phyloP scores from a whole-genome alignment of 2,113 vertebrate species.

The Pelecanoides urinatrix region DNA sequence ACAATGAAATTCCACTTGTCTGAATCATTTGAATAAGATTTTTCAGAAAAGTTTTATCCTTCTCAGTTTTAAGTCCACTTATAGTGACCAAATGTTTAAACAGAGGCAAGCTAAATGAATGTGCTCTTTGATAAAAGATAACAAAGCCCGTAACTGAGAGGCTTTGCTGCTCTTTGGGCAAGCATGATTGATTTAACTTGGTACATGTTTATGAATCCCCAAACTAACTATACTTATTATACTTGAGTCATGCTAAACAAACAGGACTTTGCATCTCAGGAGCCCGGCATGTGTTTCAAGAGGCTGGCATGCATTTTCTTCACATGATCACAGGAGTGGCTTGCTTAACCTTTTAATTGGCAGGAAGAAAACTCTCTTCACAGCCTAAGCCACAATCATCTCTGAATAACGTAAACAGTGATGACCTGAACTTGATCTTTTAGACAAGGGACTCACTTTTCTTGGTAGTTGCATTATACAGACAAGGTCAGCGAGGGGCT shows the following conservation, averaged over 20 bases:
- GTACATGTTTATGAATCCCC: slow-evolving; percentile 40
- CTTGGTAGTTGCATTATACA: not conserved
- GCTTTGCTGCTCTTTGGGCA: slow-evolving; percentile 35
- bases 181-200: slow-evolving; percentile 21
- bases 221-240: slow-evolving; percentile 8
- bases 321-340: not conserved
- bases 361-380: slow-evolving; percentile 15
- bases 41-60: slow-evolving; percentile 43
- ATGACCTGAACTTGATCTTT: slow-evolving; percentile 59
- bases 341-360: slow-evolving; percentile 41
- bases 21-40: slow-evolving; percentile 48
- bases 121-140: slow-evolving; percentile 59
- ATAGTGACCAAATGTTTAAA: slow-evolving; percentile 43
- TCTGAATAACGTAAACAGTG: slow-evolving; percentile 32
- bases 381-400: not conserved
- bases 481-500: not conserved
- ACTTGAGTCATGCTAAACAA: slow-evolving; percentile 34
- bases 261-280: slow-evolving; percentile 6
- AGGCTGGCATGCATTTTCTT: not conserved
- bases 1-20: not conserved
- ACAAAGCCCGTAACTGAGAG: slow-evolving; percentile 51
- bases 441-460: slow-evolving; percentile 34
- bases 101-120: slow-evolving; percentile 51
- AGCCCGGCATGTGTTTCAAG: not conserved
- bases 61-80: slow-evolving; percentile 59